These are phyloP conservation scores for Otus sunia DNA, from an alignment of 2,113 vertebrate genomes.

Conservation along the genomic window DNA sequence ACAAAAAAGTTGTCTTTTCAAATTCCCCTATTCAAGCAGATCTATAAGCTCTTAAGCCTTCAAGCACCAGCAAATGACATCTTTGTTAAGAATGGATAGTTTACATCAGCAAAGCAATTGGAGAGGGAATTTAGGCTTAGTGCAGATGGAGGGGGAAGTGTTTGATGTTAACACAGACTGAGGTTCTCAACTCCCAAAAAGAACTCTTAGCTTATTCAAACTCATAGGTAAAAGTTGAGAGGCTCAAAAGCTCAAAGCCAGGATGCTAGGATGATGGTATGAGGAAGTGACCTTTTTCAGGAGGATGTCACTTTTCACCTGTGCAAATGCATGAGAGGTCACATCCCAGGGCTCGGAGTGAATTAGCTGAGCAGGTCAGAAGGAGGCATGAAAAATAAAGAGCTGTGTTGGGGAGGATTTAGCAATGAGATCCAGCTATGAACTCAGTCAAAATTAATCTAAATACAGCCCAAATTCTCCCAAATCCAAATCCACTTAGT, in stretches of 20 bases:
- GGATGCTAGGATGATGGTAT: background rate
- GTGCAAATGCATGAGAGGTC: background rate
- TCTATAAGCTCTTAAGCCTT: slow-evolving; percentile 52
- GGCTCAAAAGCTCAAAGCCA: background rate
- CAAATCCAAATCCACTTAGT: background rate
- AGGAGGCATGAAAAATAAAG: background rate
- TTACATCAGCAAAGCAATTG: background rate
- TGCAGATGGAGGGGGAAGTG: background rate
- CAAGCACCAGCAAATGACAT: slow-evolving; percentile 7
- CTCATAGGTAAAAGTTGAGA: background rate
- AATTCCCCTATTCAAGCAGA: slow-evolving; percentile 14
- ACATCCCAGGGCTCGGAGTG: background rate
- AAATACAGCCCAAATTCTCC: background rate
- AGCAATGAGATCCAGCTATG: background rate
- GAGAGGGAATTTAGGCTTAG: background rate
- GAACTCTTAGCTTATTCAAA: background rate
- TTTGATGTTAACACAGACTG: background rate
- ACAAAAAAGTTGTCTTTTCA: slow-evolving; percentile 14
- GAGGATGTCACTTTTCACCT: background rate
- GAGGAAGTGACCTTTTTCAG: background rate
- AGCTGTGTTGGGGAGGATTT: background rate
- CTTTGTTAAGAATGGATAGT: background rate
- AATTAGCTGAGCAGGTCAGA: background rate
- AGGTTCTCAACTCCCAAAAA: background rate
- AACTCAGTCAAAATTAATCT: background rate